Evolutionary conservation across 2,888 invertebrate genomes (phyloP).

Genomic region (Trachelus troglodyta): DNA sequence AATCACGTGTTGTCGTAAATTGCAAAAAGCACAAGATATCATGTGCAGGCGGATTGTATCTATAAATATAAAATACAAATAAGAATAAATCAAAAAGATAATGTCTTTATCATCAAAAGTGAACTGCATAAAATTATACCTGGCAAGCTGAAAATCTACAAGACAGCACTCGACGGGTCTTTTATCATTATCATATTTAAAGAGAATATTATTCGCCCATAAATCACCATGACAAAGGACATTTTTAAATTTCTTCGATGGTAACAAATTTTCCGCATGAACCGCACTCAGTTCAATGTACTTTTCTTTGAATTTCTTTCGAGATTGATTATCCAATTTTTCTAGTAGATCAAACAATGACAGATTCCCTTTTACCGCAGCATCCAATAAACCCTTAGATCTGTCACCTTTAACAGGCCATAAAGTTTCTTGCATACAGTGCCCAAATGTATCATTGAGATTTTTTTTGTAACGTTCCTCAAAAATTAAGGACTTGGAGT

Average conservation of each 20-base stretch:
- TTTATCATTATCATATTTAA: slow-evolving; percentile 48
- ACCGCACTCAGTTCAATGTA: slow-evolving; percentile 24
- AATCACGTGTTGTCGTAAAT: slow-evolving; percentile 50
- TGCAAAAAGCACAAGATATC: slow-evolving; percentile 59
- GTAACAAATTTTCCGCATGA: slow-evolving; percentile 42
- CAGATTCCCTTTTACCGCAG: slow-evolving; percentile 47
- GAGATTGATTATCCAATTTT: slow-evolving; percentile 31
- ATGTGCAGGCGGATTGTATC: slow-evolving; percentile 58
- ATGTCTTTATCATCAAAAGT: neutral
- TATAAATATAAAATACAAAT: slow-evolving; percentile 10
- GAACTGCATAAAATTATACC: slow-evolving; percentile 67
- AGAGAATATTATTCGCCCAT: slow-evolving; percentile 63
- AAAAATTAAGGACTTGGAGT: slow-evolving; percentile 71
- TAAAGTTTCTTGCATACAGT: slow-evolving; percentile 50
- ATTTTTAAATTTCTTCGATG: slow-evolving; percentile 49
- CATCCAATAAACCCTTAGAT: slow-evolving; percentile 40
- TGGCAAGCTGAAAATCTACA: slow-evolving; percentile 68
- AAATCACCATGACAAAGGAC: slow-evolving; percentile 64
- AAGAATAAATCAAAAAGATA: slow-evolving; percentile 12
- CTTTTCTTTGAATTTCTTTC: slow-evolving; percentile 38
- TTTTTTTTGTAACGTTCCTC: slow-evolving; percentile 46
- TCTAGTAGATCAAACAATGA: slow-evolving; percentile 47
- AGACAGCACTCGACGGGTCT: slow-evolving; percentile 54
- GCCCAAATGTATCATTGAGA: slow-evolving; percentile 43
- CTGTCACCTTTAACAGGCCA: slow-evolving; percentile 37